Percentiles rank a stretch among this genome's conserved stretches.
These are phyloP conservation scores for Myanophis thanlyinensis DNA, from an alignment of 2,113 vertebrate species.

Conservation along the genomic window DNA sequence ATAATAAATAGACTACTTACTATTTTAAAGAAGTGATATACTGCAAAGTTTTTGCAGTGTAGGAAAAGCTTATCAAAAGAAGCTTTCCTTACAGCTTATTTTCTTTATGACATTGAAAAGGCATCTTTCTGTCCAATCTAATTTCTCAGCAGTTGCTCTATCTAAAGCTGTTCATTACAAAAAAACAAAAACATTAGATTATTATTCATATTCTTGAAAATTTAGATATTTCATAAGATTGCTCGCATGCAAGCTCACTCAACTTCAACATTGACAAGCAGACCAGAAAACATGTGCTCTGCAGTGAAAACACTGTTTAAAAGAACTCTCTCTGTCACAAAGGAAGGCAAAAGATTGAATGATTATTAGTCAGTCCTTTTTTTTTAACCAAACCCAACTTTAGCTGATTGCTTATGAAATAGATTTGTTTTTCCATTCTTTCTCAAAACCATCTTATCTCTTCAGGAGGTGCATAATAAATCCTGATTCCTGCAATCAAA, in stretches of 20 bases:
- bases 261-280: neutral
- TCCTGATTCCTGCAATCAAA: conserved; percentile 6
- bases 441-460: neutral
- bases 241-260: neutral
- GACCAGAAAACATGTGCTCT: neutral
- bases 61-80: conserved; percentile 37
- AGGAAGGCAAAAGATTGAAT: rapidly evolving
- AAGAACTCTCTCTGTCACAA: neutral
- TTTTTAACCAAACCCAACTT: neutral
- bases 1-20: conserved; percentile 38
- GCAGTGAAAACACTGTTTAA: conserved; percentile 13
- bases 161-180: neutral
- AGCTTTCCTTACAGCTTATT: neutral
- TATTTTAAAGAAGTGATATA: conserved; percentile 50
- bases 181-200: neutral
- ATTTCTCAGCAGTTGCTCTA: conserved; percentile 17
- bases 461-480: conserved; percentile 7
- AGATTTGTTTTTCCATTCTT: neutral
- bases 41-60: conserved; percentile 38
- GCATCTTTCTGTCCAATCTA: conserved; percentile 2
- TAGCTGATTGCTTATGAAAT: conserved; percentile 7
- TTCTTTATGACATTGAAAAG: conserved; percentile 23
- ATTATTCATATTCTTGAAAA: neutral
- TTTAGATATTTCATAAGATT: neutral
- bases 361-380: neutral